Conservation (phyloP, 2,797 vertebrate genomes). For the Brachyalestes nurse region DNA sequence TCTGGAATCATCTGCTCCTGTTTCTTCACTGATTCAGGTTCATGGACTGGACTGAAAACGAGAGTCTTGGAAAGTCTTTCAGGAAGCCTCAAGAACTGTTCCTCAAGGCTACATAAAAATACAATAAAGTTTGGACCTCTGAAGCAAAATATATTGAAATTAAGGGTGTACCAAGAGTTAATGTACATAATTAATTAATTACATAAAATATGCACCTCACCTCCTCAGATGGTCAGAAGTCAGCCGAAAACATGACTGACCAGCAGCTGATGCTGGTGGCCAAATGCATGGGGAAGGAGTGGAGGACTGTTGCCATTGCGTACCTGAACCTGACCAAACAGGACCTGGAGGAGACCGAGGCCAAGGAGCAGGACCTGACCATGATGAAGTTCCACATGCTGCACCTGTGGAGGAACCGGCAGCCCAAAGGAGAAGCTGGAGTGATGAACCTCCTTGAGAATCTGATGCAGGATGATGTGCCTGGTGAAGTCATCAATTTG, state of each 20-base stretch:
- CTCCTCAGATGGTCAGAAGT: constrained; percentile 68
- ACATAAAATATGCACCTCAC: no score
- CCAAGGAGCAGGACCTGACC: constrained; percentile 68
- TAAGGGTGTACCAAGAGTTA: no score
- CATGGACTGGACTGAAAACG: no score
- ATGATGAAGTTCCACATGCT: constrained; percentile 82
- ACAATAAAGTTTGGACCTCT: no score
- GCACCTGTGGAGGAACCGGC: constrained; percentile 77
- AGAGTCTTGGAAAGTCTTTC: no score
- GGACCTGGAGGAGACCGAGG: constrained; percentile 78
- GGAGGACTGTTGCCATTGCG: constrained; percentile 80
- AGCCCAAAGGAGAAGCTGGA: constrained; percentile 66
- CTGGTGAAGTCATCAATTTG: constrained; percentile 71
- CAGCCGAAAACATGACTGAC: constrained; percentile 69
- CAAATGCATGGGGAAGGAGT: constrained; percentile 78
- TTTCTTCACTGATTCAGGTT: no score
- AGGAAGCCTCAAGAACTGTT: no score
- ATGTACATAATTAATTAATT: no score
- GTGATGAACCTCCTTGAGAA: constrained; percentile 63
- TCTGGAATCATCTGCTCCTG: no score
- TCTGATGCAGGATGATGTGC: constrained; percentile 70
- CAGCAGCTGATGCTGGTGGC: constrained; percentile 82
- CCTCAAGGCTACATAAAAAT: no score
- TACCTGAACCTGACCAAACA: constrained; percentile 73
- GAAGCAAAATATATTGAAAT: no score